Evolutionary conservation across 2,113 vertebrate species (phyloP).

Genomic region (Isurus oxyrinchus): DNA sequence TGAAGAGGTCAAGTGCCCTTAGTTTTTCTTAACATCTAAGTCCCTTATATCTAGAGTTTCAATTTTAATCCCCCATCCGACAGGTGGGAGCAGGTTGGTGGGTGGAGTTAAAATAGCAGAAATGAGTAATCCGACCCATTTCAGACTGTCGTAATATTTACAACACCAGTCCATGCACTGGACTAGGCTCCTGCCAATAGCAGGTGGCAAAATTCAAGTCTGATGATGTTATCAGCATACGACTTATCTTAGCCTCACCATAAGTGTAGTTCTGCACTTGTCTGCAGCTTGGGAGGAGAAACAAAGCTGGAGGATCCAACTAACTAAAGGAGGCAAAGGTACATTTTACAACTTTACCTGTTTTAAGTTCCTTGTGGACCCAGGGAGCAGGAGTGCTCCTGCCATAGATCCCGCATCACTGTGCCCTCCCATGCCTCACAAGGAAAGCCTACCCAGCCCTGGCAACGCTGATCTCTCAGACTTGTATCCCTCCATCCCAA

Average conservation of each 20-base stretch:
- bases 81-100: background rate
- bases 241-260: background rate
- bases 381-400: background rate
- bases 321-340: background rate
- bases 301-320: too few relatives aligned
- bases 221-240: too few relatives aligned
- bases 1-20: too few relatives aligned
- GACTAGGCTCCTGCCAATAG: background rate
- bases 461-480: background rate
- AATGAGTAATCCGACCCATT: background rate
- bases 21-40: background rate
- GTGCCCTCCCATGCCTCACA: too few relatives aligned
- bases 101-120: background rate
- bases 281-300: background rate
- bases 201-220: too few relatives aligned
- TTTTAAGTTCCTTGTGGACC: background rate
- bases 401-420: too few relatives aligned
- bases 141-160: background rate
- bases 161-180: background rate
- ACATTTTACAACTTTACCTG: background rate
- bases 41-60: too few relatives aligned
- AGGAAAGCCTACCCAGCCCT: too few relatives aligned
- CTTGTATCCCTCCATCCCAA: background rate
- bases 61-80: background rate
- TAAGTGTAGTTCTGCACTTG: background rate